phyloP scores from a whole-genome alignment of 1,140 invertebrate genomes.

The Macrotrachela quadricornifera region DNA sequence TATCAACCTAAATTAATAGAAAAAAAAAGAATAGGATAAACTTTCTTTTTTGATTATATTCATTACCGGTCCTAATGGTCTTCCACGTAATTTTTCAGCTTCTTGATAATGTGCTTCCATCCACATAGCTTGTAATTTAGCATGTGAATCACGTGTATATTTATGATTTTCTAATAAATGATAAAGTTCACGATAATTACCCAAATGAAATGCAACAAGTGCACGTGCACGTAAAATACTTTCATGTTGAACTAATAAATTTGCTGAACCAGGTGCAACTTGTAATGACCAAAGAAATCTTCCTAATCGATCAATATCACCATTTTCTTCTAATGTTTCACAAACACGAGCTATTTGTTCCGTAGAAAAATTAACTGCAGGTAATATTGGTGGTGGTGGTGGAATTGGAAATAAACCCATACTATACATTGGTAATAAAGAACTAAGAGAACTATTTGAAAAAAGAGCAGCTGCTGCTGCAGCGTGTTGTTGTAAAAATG shows the following conservation, averaged over 20 bases:
- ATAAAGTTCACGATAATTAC: constrained; percentile 76
- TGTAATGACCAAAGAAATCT: constrained; percentile 80
- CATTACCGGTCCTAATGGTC: constrained; percentile 66
- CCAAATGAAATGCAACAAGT: constrained; percentile 87
- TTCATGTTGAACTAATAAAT: constrained; percentile 8
- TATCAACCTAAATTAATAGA: constrained; percentile 39
- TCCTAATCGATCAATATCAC: constrained; percentile 80
- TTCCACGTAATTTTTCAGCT: constrained; percentile 75
- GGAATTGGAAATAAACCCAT: constrained; percentile 1
- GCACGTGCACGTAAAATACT: constrained; percentile 55
- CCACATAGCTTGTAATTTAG: constrained; percentile 81
- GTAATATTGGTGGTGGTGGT: not conserved
- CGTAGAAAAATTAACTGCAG: constrained; percentile 33
- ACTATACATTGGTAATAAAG: no score
- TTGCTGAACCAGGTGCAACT: constrained; percentile 29
- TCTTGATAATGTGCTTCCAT: constrained; percentile 95
- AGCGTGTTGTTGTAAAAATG: no score
- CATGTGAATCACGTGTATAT: constrained; percentile 85
- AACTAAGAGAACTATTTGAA: no score
- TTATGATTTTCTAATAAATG: constrained; percentile 73
- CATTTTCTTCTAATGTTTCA: constrained; percentile 90
- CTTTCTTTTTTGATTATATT: no score
- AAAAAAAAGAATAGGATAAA: no score
- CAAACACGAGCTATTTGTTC: constrained; percentile 87
- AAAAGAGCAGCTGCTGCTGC: no score